These are phyloP conservation scores for Glossosoma conforme DNA, from an alignment of 1,140 invertebrate genomes.

Conservation along the genomic window DNA sequence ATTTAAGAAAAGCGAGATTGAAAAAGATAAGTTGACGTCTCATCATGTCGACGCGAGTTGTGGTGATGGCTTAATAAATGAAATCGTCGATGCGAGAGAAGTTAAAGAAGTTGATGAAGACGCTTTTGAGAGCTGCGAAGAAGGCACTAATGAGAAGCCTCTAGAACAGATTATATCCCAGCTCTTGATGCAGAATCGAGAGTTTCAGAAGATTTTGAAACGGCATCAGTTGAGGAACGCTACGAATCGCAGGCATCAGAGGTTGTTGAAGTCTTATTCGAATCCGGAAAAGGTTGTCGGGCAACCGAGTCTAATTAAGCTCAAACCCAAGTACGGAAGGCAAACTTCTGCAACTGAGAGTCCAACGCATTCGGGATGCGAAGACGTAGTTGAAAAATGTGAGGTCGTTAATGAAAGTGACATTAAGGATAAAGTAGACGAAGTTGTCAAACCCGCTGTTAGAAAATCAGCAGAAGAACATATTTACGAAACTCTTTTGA, in stretches of 20 bases:
- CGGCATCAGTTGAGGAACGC: constrained; percentile 58
- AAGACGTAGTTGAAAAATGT: neutral
- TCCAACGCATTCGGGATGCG: constrained; percentile 35
- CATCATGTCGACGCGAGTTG: constrained; percentile 47
- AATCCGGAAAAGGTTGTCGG: constrained; percentile 41
- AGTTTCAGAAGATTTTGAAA: constrained; percentile 73
- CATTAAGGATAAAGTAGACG: neutral
- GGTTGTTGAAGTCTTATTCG: constrained; percentile 49
- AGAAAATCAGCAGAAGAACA: constrained; percentile 51
- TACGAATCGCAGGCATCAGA: constrained; percentile 52
- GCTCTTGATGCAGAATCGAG: constrained; percentile 75
- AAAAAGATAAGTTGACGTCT: constrained; percentile 47
- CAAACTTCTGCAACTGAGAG: constrained; percentile 39
- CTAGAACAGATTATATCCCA: constrained; percentile 78
- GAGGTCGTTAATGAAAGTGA: neutral
- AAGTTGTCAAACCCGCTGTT: neutral
- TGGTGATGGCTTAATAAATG: too few relatives aligned
- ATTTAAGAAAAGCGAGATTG: constrained; percentile 50
- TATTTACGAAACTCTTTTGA: constrained; percentile 46
- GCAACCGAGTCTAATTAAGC: constrained; percentile 40
- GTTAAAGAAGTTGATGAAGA: constrained; percentile 35
- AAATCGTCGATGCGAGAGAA: too few relatives aligned
- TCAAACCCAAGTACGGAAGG: constrained; percentile 44
- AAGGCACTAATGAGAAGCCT: constrained; percentile 46
- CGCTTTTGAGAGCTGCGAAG: constrained; percentile 40